Evolutionary conservation across 1,140 invertebrate species (phyloP).

Genomic region (Eumaeus atala): DNA sequence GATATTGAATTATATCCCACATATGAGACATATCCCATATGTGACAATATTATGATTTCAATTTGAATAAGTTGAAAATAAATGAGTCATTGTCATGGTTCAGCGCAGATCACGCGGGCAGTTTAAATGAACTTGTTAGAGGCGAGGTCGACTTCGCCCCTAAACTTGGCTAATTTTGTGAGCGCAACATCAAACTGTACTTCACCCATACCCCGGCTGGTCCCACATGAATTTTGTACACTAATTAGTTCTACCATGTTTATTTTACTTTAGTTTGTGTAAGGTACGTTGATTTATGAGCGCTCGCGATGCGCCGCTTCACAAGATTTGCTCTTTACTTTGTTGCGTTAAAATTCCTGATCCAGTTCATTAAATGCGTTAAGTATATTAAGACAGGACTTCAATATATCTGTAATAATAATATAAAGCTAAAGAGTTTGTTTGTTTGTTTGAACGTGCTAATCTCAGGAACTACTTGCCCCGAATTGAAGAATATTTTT

Average conservation of each 20-base stretch:
- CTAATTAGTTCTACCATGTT: slow-evolving; percentile 69
- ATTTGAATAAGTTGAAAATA: slow-evolving; percentile 29
- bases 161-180: slow-evolving; percentile 71
- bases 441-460: too few relatives aligned
- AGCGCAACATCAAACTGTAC: slow-evolving; percentile 71
- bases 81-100: slow-evolving; percentile 70
- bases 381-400: too few relatives aligned
- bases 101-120: slow-evolving; percentile 67
- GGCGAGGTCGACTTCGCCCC: slow-evolving; percentile 63
- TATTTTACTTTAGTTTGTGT: slow-evolving; percentile 65
- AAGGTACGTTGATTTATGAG: slow-evolving; percentile 61
- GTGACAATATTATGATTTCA: too few relatives aligned
- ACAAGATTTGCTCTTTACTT: slow-evolving; percentile 24
- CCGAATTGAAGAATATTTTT: too few relatives aligned
- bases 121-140: slow-evolving; percentile 73
- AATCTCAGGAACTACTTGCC: too few relatives aligned
- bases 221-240: slow-evolving; percentile 70
- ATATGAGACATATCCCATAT: too few relatives aligned
- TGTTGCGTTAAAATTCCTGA: neutral
- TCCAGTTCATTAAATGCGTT: too few relatives aligned
- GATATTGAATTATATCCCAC: too few relatives aligned
- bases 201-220: slow-evolving; percentile 62
- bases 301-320: slow-evolving; percentile 29
- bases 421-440: too few relatives aligned
- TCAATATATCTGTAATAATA: too few relatives aligned